Evolutionary conservation across 2,113 vertebrate genomes (phyloP).

Genomic region (Microtus montanus): DNA sequence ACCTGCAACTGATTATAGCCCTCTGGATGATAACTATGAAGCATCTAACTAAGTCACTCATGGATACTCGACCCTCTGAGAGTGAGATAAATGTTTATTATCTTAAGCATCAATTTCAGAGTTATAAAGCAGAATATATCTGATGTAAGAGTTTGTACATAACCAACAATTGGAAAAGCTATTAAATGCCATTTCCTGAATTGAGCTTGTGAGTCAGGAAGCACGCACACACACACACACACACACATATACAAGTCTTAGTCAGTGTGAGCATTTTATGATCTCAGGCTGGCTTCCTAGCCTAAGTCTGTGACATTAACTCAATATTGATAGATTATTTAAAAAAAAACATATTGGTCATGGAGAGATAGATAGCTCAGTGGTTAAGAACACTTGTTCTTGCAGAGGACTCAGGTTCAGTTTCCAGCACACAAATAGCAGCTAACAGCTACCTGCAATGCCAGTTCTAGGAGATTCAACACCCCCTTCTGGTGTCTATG

Average conservation of each 20-base stretch:
- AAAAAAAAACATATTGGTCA: background rate
- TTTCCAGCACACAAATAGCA: background rate
- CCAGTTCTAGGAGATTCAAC: background rate
- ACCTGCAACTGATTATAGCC: background rate
- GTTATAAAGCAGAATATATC: background rate
- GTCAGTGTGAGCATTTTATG: background rate
- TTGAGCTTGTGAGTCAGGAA: background rate
- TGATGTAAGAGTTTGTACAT: background rate
- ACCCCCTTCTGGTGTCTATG: background rate
- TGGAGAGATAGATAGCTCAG: background rate
- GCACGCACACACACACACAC: background rate
- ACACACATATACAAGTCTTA: background rate
- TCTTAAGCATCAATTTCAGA: background rate
- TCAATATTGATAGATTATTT: background rate
- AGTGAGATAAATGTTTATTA: background rate
- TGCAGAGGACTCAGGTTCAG: background rate
- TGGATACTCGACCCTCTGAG: background rate
- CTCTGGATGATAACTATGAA: accelerated
- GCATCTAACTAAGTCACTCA: background rate
- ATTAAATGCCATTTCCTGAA: background rate
- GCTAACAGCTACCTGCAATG: background rate
- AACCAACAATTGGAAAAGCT: background rate
- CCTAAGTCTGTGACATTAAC: background rate
- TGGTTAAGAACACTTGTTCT: background rate
- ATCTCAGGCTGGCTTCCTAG: background rate